These are phyloP conservation scores for Cyprinodon brontotheroides DNA, from an alignment of 2,113 vertebrate species.

Conservation along the genomic window DNA sequence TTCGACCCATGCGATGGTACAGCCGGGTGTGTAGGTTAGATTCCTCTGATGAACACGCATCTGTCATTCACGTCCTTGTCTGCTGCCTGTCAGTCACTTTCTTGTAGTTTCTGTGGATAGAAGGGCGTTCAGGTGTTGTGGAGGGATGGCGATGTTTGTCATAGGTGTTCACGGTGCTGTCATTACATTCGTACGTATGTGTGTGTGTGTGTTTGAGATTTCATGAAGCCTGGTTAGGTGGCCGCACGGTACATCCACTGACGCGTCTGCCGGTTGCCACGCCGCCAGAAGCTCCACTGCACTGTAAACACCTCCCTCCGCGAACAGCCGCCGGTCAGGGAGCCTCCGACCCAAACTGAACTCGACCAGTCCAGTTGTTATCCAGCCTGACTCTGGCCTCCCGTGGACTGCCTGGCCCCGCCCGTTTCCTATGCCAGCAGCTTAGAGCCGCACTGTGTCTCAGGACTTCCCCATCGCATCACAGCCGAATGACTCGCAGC, in stretches of 20 bases:
- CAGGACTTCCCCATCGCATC: conserved; percentile 81
- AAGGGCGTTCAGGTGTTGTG: conserved; percentile 58
- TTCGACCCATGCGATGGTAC: conserved; percentile 68
- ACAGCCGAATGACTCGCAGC: conserved; percentile 74
- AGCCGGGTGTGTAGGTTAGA: conserved; percentile 64
- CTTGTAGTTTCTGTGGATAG: conserved; percentile 55
- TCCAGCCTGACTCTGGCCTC: conserved; percentile 84
- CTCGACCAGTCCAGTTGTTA: conserved; percentile 72
- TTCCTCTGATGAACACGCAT: conserved; percentile 51
- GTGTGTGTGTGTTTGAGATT: conserved; percentile 15
- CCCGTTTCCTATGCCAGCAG: conserved; percentile 81
- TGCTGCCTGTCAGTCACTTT: conserved; percentile 60
- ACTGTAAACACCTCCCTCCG: conserved; percentile 79
- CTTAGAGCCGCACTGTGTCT: conserved; percentile 83
- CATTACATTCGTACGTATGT: conserved; percentile 40
- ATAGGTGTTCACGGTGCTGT: conserved; percentile 76
- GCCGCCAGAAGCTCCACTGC: conserved; percentile 80
- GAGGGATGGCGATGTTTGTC: conserved; percentile 65
- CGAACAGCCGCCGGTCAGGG: conserved; percentile 76
- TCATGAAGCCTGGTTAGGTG: conserved; percentile 61
- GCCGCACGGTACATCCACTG: conserved; percentile 50
- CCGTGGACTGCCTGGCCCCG: conserved; percentile 77
- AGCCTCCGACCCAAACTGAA: conserved; percentile 69
- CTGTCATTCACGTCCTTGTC: conserved; percentile 43
- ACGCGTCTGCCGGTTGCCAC: conserved; percentile 62